Evolutionary conservation across 2,797 vertebrate species (phyloP).

Genomic region (Knipowitschia caucasica): DNA sequence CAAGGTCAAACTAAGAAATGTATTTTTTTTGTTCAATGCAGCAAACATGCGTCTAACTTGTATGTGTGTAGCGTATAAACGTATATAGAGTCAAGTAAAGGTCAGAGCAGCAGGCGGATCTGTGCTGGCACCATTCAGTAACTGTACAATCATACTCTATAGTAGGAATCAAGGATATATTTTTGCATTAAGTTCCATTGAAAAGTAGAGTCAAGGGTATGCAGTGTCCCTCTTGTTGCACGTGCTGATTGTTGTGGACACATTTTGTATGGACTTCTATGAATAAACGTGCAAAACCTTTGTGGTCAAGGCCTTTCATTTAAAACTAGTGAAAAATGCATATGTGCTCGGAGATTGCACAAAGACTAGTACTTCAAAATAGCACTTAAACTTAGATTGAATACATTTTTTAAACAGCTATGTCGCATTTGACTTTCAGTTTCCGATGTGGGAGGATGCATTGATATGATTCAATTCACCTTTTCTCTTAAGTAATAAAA

Average conservation of each 20-base stretch:
- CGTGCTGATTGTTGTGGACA: slow-evolving; percentile 11
- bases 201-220: too few species aligned
- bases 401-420: too few species aligned
- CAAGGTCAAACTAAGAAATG: slow-evolving; percentile 38
- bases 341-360: too few species aligned
- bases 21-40: slow-evolving; percentile 15
- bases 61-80: too few species aligned
- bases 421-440: too few species aligned
- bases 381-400: too few species aligned
- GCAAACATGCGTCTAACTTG: too few species aligned
- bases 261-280: slow-evolving; percentile 52
- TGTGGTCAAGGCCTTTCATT: not conserved
- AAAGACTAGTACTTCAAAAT: too few species aligned
- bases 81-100: slow-evolving; percentile 6
- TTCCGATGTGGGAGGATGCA: too few species aligned
- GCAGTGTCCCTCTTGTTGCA: not conserved
- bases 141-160: not conserved
- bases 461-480: too few species aligned
- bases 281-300: slow-evolving; percentile 56
- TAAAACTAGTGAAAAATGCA: not conserved
- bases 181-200: not conserved
- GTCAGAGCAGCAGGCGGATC: slow-evolving; percentile 6
- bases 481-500: too few species aligned
- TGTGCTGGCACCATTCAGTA: slow-evolving; percentile 10
- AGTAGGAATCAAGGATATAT: not conserved